Evolutionary conservation across 1,140 invertebrate species (phyloP), one percentile per base, ranked within the genome.

Genomic region (Scaptomyza pallida): DNA sequence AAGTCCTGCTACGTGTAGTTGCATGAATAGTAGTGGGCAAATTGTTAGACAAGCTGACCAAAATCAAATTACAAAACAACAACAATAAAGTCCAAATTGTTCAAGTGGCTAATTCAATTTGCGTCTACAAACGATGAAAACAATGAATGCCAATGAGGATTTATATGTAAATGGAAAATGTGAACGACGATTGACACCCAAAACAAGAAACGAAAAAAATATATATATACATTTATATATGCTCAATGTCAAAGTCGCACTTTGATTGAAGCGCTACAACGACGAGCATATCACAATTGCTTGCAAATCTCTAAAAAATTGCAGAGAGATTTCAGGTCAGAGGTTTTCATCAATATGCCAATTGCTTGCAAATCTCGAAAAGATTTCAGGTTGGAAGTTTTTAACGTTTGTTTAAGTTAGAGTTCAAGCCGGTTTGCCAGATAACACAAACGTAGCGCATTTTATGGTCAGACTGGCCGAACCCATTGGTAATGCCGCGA

Each of bases 21-120:
- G 17, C 16, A 26, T n/a, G 16, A 21, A 8, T 12, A 33, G 8
- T n/a, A 57, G 4, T 26, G 23, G 2, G 41, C 55, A 43, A 57
- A 55, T 55, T 55, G 35, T n/a, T 23, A 40, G 9, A 13, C 9
- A 45, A 16, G 26, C 8, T 62, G 40, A 63, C 47, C 55, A 50
- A 86, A 80, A 74, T 79, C 62, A 51, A 75, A 79, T 86, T 73
- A 81, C 56, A 23, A 35, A 55, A 35, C 35, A 33, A 17, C 35
- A 33, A 17, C 23, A 43, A 43, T 17, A 59, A 13, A 26, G 23
- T 26, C 23, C 23, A 26, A 41, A 23, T 4, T 67, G 52, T 16
- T 33, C 65, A 62, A 54, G 33, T 72, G 62, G 61, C 79, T 83
- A 79, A 83, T 83, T 82, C 75, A 82, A 82, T 82, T 82, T 82